These are phyloP conservation scores for Chrysolina oricalcia DNA, from an alignment of 2,888 invertebrate species.

Conservation along the genomic window DNA sequence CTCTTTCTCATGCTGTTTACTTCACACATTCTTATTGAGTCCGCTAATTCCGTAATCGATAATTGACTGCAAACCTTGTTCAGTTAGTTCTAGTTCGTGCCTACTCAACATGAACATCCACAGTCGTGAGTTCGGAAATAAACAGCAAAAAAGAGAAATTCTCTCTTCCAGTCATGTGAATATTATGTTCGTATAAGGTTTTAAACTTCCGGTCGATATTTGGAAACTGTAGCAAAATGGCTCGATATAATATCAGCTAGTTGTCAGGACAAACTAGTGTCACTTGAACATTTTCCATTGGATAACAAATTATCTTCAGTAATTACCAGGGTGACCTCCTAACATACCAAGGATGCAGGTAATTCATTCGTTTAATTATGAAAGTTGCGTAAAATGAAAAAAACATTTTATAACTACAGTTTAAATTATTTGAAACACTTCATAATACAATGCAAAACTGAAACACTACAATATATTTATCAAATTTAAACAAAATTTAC, in stretches of 20 bases:
- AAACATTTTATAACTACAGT: background rate
- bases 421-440: background rate
- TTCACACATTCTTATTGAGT: background rate
- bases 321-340: background rate
- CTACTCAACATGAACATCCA: background rate
- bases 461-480: background rate
- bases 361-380: background rate
- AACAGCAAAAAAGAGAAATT: background rate
- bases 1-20: background rate
- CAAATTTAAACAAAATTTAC: too few species aligned
- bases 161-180: background rate
- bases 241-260: too few species aligned
- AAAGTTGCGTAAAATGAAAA: background rate
- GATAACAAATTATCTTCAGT: background rate
- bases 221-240: too few species aligned
- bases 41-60: background rate
- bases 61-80: background rate
- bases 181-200: background rate
- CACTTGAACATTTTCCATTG: too few species aligned
- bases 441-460: background rate
- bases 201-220: background rate
- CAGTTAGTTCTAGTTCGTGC: background rate
- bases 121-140: slow-evolving; percentile 1
- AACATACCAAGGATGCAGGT: background rate
- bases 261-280: too few species aligned